Conservation (phyloP, 2,113 vertebrate species). For the Paralichthys olivaceus region DNA sequence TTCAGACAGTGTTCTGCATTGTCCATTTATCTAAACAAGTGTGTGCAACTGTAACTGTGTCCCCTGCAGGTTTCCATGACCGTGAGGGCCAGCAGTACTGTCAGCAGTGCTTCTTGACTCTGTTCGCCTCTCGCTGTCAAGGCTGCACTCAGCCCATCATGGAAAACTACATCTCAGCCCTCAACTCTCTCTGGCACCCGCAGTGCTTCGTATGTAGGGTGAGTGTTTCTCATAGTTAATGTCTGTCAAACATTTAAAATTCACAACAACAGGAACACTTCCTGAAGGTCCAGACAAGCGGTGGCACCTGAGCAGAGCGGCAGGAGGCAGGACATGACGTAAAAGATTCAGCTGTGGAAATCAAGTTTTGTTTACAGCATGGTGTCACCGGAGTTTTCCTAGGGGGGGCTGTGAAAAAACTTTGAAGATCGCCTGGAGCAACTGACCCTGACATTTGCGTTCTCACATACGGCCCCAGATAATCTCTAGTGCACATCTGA, state of each 20-base stretch:
- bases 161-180: conserved; percentile 95
- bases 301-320: too few relatives aligned
- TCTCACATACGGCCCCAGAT: too few relatives aligned
- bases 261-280: too few relatives aligned
- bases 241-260: not conserved
- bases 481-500: too few relatives aligned
- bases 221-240: conserved; percentile 46
- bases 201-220: conserved; percentile 89
- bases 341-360: too few relatives aligned
- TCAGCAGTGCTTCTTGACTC: conserved; percentile 90
- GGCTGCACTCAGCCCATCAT: conserved; percentile 90
- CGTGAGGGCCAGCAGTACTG: conserved; percentile 92
- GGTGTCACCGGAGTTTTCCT: too few relatives aligned
- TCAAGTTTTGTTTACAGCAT: too few relatives aligned
- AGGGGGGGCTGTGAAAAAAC: too few relatives aligned
- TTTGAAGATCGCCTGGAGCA: too few relatives aligned
- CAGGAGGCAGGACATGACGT: too few relatives aligned
- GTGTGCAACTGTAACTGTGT: conserved; percentile 12
- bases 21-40: not conserved
- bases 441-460: too few relatives aligned
- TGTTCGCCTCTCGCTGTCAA: conserved; percentile 90
- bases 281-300: too few relatives aligned
- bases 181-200: conserved; percentile 91
- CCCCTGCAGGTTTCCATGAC: conserved; percentile 89
- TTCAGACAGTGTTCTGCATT: not conserved